phyloP scores from a whole-genome alignment of 2,797 vertebrate species.

The Phoebastria nigripes region DNA sequence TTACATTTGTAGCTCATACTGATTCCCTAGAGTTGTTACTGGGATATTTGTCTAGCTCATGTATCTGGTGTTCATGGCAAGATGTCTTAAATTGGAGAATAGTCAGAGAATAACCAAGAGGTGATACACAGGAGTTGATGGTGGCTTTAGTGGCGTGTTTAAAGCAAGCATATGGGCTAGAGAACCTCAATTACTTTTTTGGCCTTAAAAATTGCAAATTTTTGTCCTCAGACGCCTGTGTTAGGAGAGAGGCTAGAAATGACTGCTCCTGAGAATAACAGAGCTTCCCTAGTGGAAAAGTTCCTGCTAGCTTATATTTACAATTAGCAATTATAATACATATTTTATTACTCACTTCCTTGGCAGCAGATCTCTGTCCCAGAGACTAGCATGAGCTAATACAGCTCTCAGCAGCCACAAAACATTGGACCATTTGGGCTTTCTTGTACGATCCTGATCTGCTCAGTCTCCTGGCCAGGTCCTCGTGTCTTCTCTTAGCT shows the following conservation, averaged over 20 bases:
- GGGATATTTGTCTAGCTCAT: background rate
- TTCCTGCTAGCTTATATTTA: background rate
- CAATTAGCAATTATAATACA: background rate
- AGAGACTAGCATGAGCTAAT: background rate
- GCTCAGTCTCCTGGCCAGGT: background rate
- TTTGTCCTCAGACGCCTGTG: background rate
- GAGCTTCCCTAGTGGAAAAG: background rate
- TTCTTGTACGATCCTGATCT: background rate
- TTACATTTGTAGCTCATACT: background rate
- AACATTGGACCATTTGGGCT: background rate
- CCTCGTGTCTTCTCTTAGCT: background rate
- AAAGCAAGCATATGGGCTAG: background rate
- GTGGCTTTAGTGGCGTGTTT: background rate
- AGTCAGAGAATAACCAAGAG: background rate
- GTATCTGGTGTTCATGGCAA: background rate
- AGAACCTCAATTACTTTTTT: background rate
- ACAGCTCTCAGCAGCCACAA: background rate
- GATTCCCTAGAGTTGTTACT: background rate
- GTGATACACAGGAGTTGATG: background rate
- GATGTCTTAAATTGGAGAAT: background rate
- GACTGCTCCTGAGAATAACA: background rate
- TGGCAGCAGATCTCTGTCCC: background rate
- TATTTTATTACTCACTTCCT: background rate
- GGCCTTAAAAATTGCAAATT: background rate
- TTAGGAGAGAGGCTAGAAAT: background rate